Percentiles rank a stretch among this genome's conserved stretches.
Conservation (phyloP, 30 jellyfish, hydroid and myxozoan genomes). For the Sanderia malayensis region DNA sequence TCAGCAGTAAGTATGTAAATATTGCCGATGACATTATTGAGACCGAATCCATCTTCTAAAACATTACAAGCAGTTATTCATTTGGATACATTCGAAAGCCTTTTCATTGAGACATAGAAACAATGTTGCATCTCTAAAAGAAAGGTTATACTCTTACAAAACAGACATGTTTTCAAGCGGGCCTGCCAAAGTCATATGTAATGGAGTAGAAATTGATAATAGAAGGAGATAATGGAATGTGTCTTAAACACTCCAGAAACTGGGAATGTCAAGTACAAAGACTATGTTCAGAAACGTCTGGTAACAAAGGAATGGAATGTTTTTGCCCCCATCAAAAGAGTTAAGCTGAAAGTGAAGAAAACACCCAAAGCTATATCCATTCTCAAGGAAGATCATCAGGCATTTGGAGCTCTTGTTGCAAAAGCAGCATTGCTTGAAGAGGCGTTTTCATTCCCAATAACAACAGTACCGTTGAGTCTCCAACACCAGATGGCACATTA, state of each 20-base stretch:
- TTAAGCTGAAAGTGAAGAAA: not conserved
- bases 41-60: not conserved
- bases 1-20: not conserved
- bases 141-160: not conserved
- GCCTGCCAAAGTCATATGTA: not conserved
- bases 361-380: no score
- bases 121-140: not conserved
- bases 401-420: not conserved
- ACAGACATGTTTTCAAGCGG: not conserved
- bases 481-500: not conserved
- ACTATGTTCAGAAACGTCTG: not conserved
- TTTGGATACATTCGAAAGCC: not conserved
- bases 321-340: conserved; percentile 1
- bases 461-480: not conserved
- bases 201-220: not conserved
- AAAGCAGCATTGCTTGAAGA: not conserved
- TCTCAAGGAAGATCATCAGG: not conserved
- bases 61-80: not conserved
- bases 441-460: not conserved
- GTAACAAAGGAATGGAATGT: not conserved
- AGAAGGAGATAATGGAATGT: not conserved
- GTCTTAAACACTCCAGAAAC: not conserved
- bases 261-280: not conserved
- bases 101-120: not conserved
- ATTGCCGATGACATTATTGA: not conserved